These are phyloP conservation scores for Rhyacichthys aspro DNA, from an alignment of 2,797 vertebrate species.

Conservation along the genomic window DNA sequence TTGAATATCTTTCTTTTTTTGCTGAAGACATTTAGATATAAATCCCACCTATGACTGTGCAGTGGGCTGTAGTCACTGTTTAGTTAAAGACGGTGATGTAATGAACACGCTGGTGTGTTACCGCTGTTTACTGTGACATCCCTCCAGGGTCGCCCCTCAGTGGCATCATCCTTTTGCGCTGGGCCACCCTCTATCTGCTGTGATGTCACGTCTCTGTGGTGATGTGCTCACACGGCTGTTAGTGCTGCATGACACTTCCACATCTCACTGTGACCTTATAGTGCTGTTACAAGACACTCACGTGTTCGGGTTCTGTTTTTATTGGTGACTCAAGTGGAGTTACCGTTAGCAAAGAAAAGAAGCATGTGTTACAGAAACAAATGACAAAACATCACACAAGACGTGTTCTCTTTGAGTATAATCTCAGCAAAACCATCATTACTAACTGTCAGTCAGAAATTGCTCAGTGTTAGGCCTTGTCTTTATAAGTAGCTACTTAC, in stretches of 20 bases:
- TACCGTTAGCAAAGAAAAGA: background rate
- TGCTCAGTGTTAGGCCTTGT: too few relatives aligned
- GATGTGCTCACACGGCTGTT: slow-evolving; percentile 19
- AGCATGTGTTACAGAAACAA: slow-evolving; percentile 6
- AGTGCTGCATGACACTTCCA: slow-evolving; percentile 19
- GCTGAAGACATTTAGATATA: slow-evolving; percentile 21
- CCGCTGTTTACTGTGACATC: slow-evolving; percentile 31
- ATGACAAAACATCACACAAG: background rate
- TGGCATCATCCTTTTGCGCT: slow-evolving; percentile 5
- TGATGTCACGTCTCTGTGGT: slow-evolving; percentile 15
- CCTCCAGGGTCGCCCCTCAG: slow-evolving; percentile 4
- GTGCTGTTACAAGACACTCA: background rate
- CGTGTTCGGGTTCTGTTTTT: too few relatives aligned
- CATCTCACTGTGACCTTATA: slow-evolving; percentile 61
- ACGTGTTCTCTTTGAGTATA: too few relatives aligned
- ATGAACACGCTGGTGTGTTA: background rate
- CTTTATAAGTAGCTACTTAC: too few relatives aligned
- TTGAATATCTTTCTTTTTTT: slow-evolving; percentile 21
- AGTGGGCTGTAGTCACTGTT: slow-evolving; percentile 20
- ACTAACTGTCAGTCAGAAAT: too few relatives aligned
- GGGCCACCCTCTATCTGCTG: slow-evolving; percentile 7
- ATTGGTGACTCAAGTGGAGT: too few relatives aligned
- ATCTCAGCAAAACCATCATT: too few relatives aligned
- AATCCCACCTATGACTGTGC: slow-evolving; percentile 47
- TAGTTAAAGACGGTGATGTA: slow-evolving; percentile 3